Evolutionary conservation across 2,888 invertebrate genomes (phyloP).

Genomic region (Lomographa bimaculata): DNA sequence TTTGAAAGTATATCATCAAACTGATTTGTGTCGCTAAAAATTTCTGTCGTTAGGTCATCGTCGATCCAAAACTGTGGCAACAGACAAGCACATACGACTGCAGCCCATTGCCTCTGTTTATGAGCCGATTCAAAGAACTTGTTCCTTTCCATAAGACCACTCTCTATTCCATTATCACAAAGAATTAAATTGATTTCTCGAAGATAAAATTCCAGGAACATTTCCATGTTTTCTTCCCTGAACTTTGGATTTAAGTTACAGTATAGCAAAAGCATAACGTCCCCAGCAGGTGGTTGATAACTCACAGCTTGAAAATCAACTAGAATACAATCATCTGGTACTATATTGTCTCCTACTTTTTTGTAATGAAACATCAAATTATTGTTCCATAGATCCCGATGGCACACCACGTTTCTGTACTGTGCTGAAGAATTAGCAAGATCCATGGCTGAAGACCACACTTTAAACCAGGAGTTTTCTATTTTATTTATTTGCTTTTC

Average conservation of each 20-base stretch:
- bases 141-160: conserved; percentile 63
- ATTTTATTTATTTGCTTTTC: conserved; percentile 41
- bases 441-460: conserved; percentile 57
- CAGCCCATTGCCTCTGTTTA: conserved; percentile 78
- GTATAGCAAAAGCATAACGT: conserved; percentile 82
- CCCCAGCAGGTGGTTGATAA: conserved; percentile 86
- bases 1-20: conserved; percentile 81
- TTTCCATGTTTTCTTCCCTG: conserved; percentile 72
- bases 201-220: conserved; percentile 84
- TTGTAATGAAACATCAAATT: conserved; percentile 83
- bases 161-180: conserved; percentile 53
- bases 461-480: conserved; percentile 51
- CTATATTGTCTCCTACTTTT: conserved; percentile 25
- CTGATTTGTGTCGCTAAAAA: conserved; percentile 71
- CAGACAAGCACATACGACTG: conserved; percentile 81
- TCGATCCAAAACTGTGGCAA: conserved; percentile 80
- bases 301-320: conserved; percentile 88
- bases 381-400: conserved; percentile 86
- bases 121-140: conserved; percentile 70
- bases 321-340: conserved; percentile 82
- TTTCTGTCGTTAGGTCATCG: conserved; percentile 66
- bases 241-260: conserved; percentile 76
- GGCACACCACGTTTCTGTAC: conserved; percentile 80
- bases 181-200: conserved; percentile 69
- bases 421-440: conserved; percentile 52